Evolutionary conservation across 1,140 invertebrate species (phyloP).

Genomic region (Penaeus japonicus): DNA sequence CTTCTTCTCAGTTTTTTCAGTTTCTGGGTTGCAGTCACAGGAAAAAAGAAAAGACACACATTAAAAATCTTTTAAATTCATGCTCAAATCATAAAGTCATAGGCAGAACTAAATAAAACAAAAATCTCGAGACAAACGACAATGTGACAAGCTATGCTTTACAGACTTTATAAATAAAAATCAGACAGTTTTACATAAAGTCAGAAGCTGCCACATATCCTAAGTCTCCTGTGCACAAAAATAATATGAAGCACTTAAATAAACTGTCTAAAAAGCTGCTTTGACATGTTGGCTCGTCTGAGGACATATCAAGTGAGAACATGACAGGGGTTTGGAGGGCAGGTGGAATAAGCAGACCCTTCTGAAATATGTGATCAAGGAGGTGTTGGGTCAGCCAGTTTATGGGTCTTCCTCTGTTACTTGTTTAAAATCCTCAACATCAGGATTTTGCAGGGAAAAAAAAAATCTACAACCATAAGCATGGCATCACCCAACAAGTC

Average conservation of each 20-base stretch:
- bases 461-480: not conserved
- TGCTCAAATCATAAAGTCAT: slow-evolving; percentile 19
- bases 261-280: too few species aligned
- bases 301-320: too few species aligned
- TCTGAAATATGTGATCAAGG: too few species aligned
- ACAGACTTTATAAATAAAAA: slow-evolving; percentile 9
- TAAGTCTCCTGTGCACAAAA: too few species aligned
- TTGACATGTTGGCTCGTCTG: too few species aligned
- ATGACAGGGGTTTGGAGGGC: too few species aligned
- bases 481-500: not conserved
- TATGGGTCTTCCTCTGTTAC: too few species aligned
- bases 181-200: not conserved
- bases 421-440: not conserved
- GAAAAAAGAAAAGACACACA: slow-evolving; percentile 59
- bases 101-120: slow-evolving; percentile 7
- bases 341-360: too few species aligned
- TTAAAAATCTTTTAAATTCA: slow-evolving; percentile 23
- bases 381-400: too few species aligned
- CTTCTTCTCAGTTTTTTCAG: slow-evolving; percentile 88
- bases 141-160: not conserved
- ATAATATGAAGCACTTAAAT: too few species aligned
- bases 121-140: not conserved
- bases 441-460: not conserved
- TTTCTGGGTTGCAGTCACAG: slow-evolving; percentile 71
- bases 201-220: too few species aligned